A percentile compares a stretch with the other conserved stretches of the same genome.
Evolutionary conservation across 2,888 invertebrate genomes (phyloP).

Genomic region (Meiosimyza platycephala): DNA sequence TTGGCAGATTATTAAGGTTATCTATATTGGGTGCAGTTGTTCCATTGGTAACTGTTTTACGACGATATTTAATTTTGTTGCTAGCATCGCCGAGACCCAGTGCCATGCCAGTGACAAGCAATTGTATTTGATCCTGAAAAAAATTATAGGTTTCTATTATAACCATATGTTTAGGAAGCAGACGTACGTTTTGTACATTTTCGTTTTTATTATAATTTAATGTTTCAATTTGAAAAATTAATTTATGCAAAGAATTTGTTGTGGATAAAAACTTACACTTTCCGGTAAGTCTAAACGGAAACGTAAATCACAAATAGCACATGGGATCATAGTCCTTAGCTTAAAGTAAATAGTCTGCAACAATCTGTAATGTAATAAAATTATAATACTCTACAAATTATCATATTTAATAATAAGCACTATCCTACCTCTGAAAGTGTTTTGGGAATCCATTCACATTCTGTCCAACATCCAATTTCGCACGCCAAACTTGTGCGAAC

Average conservation of each 20-base stretch:
- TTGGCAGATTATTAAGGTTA: slow-evolving; percentile 37
- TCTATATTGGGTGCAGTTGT: slow-evolving; percentile 22
- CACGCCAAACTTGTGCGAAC: slow-evolving; percentile 86
- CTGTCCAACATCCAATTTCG: slow-evolving; percentile 70
- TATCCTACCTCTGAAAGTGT: slow-evolving; percentile 68
- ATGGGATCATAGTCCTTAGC: slow-evolving; percentile 87
- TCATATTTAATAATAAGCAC: too few species aligned
- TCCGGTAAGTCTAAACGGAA: slow-evolving; percentile 90
- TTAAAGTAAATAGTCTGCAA: slow-evolving; percentile 88
- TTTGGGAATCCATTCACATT: slow-evolving; percentile 70
- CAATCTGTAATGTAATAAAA: slow-evolving; percentile 57
- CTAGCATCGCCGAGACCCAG: slow-evolving; percentile 75
- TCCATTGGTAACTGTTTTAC: slow-evolving; percentile 41
- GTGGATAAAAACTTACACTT: slow-evolving; percentile 69
- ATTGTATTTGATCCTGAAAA: slow-evolving; percentile 74
- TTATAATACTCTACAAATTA: neutral
- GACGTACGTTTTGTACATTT: too few species aligned
- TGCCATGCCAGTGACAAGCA: slow-evolving; percentile 82
- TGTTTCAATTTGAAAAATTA: neutral
- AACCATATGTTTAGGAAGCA: too few species aligned
- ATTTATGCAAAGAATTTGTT: neutral
- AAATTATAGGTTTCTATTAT: neutral
- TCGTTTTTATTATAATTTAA: neutral
- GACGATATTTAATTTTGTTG: slow-evolving; percentile 69
- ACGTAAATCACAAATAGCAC: slow-evolving; percentile 83